Conservation (phyloP, 2,888 invertebrate genomes). For the Epistrophella euchroma region DNA sequence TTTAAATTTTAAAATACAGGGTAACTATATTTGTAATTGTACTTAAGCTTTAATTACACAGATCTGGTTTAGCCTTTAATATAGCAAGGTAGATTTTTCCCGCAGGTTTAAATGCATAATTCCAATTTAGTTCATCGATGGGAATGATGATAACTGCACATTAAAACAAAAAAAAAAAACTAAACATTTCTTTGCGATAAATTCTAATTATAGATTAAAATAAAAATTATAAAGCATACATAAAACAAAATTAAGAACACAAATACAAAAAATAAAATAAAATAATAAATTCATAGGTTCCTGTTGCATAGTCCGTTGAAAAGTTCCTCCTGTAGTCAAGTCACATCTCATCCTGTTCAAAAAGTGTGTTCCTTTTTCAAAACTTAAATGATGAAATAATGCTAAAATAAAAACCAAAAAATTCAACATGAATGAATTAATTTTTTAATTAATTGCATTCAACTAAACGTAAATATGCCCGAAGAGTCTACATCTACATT, state of each 20-base stretch:
- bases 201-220: conserved; percentile 13
- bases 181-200: neutral
- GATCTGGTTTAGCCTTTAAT: too few species aligned
- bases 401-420: conserved; percentile 32
- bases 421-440: conserved; percentile 12
- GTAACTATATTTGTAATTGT: too few species aligned
- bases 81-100: too few species aligned
- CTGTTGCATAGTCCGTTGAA: conserved; percentile 29
- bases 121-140: too few species aligned
- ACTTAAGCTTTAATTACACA: too few species aligned
- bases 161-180: too few species aligned
- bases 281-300: neutral
- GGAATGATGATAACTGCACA: too few species aligned
- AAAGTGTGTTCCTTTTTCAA: neutral
- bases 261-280: neutral
- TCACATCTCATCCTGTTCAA: neutral
- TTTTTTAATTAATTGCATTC: conserved; percentile 23
- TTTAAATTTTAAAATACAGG: too few species aligned
- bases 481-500: conserved; percentile 24
- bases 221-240: conserved; percentile 11
- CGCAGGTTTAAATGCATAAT: too few species aligned
- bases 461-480: conserved; percentile 31
- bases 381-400: conserved; percentile 56
- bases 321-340: neutral
- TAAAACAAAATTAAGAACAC: too few species aligned